Base-by-base conservation (phyloP, 2,113 vertebrate genomes). In the Cyprinus carpio region DNA sequence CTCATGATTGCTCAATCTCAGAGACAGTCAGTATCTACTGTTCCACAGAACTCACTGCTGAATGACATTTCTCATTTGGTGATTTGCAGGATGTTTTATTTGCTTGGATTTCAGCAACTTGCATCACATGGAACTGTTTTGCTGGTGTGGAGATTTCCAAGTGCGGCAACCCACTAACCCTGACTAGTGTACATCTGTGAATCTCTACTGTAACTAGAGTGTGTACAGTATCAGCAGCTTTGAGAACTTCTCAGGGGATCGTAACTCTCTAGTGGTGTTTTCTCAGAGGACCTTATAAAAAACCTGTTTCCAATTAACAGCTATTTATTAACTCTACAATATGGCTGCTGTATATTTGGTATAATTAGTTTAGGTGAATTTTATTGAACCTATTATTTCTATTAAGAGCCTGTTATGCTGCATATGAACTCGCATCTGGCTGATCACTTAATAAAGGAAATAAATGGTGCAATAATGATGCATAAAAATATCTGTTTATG, bases 91-190 rank as follows among this genome's bases (percentile, higher is more conserved):
- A 4, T 4, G 40, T 79, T 79, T 58, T 15, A 31, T 83, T 20
- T 87, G 40, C 37, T 15, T 49, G 76, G 49, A 72, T 34, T 60
- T 69, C 34, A 85, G 64, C n/a, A 75, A n/a, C 2, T 29, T 49
- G 23, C 72, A 51, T 51, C 34, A 78, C 56, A 85, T 91, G 91
- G 87, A 87, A 84, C 31, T 75, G 15, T 89, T 83, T 65, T 16
- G 62, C 62, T 65, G 62, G 27, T 64, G 25, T 88, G 80, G 15
- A 89, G 4, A 65, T 9, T 43, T 43, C 40, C 82, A 82, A 29
- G 81, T 74, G 74, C 46, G 49, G 49, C 13, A 51, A 12, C 49
- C 49, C 54, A 34, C 60, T 81, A 76, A 72, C 69, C 40, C 16
- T 58, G 3, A 65, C 31, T 37, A 31, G 27, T 56, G 75, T 76